Evolutionary conservation across 2,888 invertebrate species (phyloP).

Genomic region (Cremastinae sp.): DNA sequence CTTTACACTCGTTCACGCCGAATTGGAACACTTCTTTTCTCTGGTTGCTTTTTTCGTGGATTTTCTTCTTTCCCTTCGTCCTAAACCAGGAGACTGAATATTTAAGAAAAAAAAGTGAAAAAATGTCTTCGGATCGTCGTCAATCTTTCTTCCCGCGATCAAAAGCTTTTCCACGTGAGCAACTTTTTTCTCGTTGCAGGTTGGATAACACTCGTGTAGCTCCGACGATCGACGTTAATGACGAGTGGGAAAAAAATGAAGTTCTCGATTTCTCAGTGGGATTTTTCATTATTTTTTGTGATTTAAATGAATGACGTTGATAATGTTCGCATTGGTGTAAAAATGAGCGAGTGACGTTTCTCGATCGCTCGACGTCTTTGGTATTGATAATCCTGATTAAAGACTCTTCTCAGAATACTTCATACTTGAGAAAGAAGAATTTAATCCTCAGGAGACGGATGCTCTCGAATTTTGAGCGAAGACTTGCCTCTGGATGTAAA

Average conservation of each 20-base stretch:
- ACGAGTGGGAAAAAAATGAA: no score
- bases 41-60: slow-evolving; percentile 10
- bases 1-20: slow-evolving; percentile 51
- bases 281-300: background rate
- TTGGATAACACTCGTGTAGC: slow-evolving; percentile 7
- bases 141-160: slow-evolving; percentile 44
- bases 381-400: no score
- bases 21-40: slow-evolving; percentile 31
- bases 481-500: slow-evolving; percentile 6
- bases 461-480: no score
- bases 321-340: background rate
- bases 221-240: background rate
- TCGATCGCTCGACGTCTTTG: background rate
- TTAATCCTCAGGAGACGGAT: no score
- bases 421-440: no score
- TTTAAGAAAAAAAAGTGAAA: slow-evolving; percentile 8
- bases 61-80: background rate
- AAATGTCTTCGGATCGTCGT: slow-evolving; percentile 27
- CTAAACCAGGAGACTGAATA: slow-evolving; percentile 22
- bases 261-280: background rate
- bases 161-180: slow-evolving; percentile 6
- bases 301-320: background rate
- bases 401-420: background rate
- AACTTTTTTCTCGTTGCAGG: no score
- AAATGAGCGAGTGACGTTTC: background rate